Evolutionary conservation across 2,113 vertebrate species (phyloP).

Genomic region (Cervus canadensis): DNA sequence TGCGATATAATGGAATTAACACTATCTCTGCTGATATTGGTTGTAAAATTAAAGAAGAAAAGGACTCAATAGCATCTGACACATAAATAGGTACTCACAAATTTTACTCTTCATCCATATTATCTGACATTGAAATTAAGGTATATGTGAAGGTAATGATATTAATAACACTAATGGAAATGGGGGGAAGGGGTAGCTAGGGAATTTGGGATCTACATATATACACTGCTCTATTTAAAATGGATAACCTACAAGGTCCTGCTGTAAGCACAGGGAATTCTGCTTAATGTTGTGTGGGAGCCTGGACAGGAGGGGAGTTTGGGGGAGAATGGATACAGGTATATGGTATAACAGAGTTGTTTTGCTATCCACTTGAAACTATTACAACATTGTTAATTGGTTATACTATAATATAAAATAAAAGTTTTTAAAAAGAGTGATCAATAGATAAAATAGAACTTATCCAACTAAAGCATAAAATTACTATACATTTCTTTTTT

Average conservation of each 20-base stretch:
- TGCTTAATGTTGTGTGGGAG: not conserved
- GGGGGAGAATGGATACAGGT: not conserved
- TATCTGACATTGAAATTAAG: not conserved
- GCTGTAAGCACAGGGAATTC: not conserved
- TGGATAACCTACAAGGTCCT: not conserved
- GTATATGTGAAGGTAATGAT: not conserved
- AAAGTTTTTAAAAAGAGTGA: not conserved
- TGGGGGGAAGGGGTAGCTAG: not conserved
- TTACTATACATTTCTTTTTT: not conserved
- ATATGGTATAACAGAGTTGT: not conserved
- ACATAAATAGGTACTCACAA: not conserved
- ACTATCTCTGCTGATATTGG: not conserved
- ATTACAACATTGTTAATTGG: not conserved
- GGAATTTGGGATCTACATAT: not conserved
- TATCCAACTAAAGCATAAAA: not conserved
- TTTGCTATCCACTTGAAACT: not conserved
- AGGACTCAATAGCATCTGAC: not conserved
- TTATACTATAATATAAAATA: not conserved
- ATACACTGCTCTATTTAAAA: not conserved
- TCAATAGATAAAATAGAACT: not conserved
- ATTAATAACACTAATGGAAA: not conserved
- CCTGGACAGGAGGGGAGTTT: not conserved
- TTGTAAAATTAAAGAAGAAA: not conserved
- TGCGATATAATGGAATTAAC: not conserved
- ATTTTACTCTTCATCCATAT: not conserved